Percentiles rank a stretch among this genome's conserved stretches.
Evolutionary conservation across 2,888 invertebrate genomes (phyloP).

Genomic region (Latheticus oryzae): DNA sequence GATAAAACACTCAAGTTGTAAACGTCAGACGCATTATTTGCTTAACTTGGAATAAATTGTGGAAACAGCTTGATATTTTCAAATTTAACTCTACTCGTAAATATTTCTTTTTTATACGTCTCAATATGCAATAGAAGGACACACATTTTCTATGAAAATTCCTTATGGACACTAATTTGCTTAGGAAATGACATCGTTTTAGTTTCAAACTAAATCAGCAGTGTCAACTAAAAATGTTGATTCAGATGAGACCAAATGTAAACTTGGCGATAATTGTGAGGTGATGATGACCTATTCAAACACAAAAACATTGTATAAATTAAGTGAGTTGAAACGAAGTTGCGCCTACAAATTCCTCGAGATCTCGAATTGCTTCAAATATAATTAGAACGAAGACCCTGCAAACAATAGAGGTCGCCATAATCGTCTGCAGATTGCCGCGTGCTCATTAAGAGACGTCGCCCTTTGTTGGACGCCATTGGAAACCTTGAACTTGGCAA

Average conservation of each 20-base stretch:
- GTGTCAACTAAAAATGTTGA: conserved; percentile 8
- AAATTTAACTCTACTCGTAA: conserved; percentile 10
- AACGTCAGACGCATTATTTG: conserved; percentile 13
- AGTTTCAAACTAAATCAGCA: conserved; percentile 10
- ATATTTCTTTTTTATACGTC: conserved; percentile 6
- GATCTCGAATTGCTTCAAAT: conserved; percentile 25
- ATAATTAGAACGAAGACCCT: conserved; percentile 15
- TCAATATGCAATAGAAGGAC: conserved; percentile 16
- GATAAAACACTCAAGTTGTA: conserved; percentile 14
- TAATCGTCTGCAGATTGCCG: conserved; percentile 8
- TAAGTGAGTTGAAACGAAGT: conserved; percentile 24
- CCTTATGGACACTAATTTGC: conserved; percentile 11
- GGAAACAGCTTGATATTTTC: conserved; percentile 11
- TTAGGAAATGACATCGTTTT: conserved; percentile 1
- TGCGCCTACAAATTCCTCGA: conserved; percentile 17
- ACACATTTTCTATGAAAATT: background rate
- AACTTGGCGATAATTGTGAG: background rate
- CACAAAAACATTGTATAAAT: conserved; percentile 4
- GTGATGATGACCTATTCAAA: background rate
- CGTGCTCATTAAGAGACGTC: background rate
- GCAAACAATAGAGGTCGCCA: conserved; percentile 20
- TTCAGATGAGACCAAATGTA: background rate
- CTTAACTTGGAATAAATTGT: conserved; percentile 8
- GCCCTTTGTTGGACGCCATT: background rate
- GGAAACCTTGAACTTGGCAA: background rate